Conservation (phyloP, 2,888 invertebrate genomes). For the Mythimna loreyi region DNA sequence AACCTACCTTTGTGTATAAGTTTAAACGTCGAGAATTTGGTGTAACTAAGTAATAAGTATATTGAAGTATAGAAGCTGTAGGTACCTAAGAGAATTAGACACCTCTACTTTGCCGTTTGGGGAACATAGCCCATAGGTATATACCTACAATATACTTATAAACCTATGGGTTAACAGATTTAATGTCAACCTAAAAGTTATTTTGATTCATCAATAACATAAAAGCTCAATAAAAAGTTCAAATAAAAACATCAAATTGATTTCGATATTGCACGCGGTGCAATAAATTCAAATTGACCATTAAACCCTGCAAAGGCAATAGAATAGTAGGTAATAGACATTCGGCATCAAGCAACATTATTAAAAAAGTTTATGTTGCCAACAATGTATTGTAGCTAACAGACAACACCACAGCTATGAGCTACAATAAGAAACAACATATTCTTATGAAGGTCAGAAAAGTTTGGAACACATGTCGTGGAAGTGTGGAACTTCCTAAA, state of each 20-base stretch:
- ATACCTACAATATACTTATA: background rate
- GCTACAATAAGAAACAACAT: slow-evolving; percentile 36
- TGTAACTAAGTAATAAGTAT: too few relatives aligned
- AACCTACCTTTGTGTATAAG: too few relatives aligned
- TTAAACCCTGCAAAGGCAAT: slow-evolving; percentile 55
- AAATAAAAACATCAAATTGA: slow-evolving; percentile 61
- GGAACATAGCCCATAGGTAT: background rate
- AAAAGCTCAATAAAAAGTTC: slow-evolving; percentile 45
- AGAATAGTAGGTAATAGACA: slow-evolving; percentile 55
- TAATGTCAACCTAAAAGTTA: background rate
- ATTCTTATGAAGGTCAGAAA: slow-evolving; percentile 39
- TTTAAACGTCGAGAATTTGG: too few relatives aligned
- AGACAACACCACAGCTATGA: slow-evolving; percentile 22
- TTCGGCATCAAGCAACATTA: slow-evolving; percentile 58
- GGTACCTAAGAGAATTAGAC: too few relatives aligned
- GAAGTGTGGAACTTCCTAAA: slow-evolving; percentile 40
- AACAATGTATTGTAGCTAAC: slow-evolving; percentile 34
- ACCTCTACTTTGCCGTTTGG: background rate
- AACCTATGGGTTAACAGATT: background rate
- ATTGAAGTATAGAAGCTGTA: too few relatives aligned
- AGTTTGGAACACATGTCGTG: slow-evolving; percentile 47
- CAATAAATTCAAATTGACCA: slow-evolving; percentile 64
- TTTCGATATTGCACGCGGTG: slow-evolving; percentile 55
- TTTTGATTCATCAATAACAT: slow-evolving; percentile 24
- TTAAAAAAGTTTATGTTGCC: slow-evolving; percentile 62